A percentile compares a stretch with the other conserved stretches of the same genome.
Evolutionary conservation across 2,113 vertebrate genomes (phyloP).

Genomic region (Pelmatolapia mariae): DNA sequence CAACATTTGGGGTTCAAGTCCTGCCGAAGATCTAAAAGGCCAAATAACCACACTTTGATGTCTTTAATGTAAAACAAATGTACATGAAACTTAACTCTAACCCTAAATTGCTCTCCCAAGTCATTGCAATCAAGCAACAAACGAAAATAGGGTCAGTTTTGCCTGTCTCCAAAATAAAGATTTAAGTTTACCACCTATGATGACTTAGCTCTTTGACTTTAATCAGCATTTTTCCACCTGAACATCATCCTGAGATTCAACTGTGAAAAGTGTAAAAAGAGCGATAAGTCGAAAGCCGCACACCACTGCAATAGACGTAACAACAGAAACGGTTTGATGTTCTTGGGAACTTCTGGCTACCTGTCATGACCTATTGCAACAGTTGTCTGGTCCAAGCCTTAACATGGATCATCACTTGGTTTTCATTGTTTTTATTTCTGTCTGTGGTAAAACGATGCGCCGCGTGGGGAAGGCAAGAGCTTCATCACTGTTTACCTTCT

Average conservation of each 20-base stretch:
- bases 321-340: background rate
- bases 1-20: background rate
- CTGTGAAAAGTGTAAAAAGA: background rate
- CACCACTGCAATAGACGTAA: background rate
- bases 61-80: background rate
- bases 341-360: slow-evolving; percentile 7
- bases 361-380: slow-evolving; percentile 30
- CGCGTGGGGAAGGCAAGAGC: slow-evolving; percentile 19
- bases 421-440: slow-evolving; percentile 61
- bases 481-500: slow-evolving; percentile 63
- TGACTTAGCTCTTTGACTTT: background rate
- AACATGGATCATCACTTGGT: slow-evolving; percentile 44
- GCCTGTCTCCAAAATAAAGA: background rate
- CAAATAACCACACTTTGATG: background rate
- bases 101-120: background rate
- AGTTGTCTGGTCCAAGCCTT: slow-evolving; percentile 32
- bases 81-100: background rate
- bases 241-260: background rate
- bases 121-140: background rate
- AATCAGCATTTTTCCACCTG: background rate
- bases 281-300: background rate
- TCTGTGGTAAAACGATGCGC: slow-evolving; percentile 46
- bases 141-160: rapidly evolving
- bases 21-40: background rate
- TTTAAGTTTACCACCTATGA: background rate